Evolutionary conservation across 2,888 invertebrate species (phyloP).

Genomic region (Podabrus alpinus): DNA sequence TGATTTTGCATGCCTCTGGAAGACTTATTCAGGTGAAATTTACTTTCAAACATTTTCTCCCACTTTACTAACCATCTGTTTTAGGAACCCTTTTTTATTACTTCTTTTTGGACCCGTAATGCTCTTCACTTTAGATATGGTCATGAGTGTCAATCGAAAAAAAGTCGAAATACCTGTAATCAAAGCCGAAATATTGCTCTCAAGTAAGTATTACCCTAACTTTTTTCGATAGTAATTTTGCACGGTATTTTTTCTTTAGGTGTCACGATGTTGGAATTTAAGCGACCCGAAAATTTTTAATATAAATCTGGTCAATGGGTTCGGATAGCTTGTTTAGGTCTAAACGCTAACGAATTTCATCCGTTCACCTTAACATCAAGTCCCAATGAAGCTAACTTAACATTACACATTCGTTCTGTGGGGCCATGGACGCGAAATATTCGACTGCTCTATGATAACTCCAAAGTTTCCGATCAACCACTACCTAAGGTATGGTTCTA

Average conservation of each 20-base stretch:
- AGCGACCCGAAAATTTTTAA: conserved; percentile 62
- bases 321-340: conserved; percentile 60
- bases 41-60: not conserved
- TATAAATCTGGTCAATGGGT: conserved; percentile 69
- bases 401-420: conserved; percentile 63
- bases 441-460: conserved; percentile 50
- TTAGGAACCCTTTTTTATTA: conserved; percentile 60
- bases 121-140: conserved; percentile 60
- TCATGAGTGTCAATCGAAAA: conserved; percentile 60
- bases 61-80: conserved; percentile 26
- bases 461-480: conserved; percentile 23
- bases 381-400: conserved; percentile 62
- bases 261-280: conserved; percentile 63
- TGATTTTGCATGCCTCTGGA: conserved; percentile 64
- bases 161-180: conserved; percentile 63
- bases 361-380: conserved; percentile 67
- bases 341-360: conserved; percentile 63
- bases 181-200: conserved; percentile 61
- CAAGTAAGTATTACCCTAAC: conserved; percentile 51
- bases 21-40: conserved; percentile 58
- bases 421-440: conserved; percentile 66
- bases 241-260: conserved; percentile 51
- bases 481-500: conserved; percentile 49
- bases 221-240: not conserved
- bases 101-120: conserved; percentile 62